Base-by-base conservation (phyloP, 1,140 invertebrate genomes). In the Eriocheir sinensis region DNA sequence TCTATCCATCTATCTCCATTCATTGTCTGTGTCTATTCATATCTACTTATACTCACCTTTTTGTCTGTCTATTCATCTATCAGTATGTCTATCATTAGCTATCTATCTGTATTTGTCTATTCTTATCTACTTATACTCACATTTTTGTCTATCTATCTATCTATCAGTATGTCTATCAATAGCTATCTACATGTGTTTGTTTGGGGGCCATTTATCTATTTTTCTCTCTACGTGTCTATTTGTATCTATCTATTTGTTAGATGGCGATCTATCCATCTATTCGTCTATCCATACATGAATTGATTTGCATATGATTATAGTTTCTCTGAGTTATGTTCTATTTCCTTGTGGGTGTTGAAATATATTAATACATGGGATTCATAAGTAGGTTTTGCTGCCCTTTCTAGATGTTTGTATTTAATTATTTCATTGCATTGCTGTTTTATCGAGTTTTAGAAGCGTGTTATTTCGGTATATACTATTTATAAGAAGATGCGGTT, bases 111-210 rank as follows among this genome's bases (percentile, higher is more conserved):
- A 2, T 89, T 2, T 1, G 17, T 40, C 15, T 40, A 40, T 89
- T 2, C 17, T 27, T 83, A 83, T 83, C 17, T 12, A 30, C 32
- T 27, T 83, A 83, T 83, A 83, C 34, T 27, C 34, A 83, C 34
- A 83, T 89, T 44, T 41, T 44, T 41, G n/a, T 41, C 41, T 89
- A 41, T 89, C 27, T 89, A 89, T 44, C 15, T 89, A 89, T 89
- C 15, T 8, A 41, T 89, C 17, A 27, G n/a, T 41, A 89, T 89
- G n/a, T 89, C 41, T 41, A 91, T 36, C 6, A 3, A 72, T 72
- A 72, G 2, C 30, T 79, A 79, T 72, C 60, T 89, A 89, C 9
- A 89, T 89, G 53, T 88, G 40, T 38, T 34, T n/a, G 17, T 27
- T 12, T 34, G n/a, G 15, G 30, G 41, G 27, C 15, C 40, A 72